Evolutionary conservation across 2,113 vertebrate genomes (phyloP).

Genomic region (Phyllostomus discolor): DNA sequence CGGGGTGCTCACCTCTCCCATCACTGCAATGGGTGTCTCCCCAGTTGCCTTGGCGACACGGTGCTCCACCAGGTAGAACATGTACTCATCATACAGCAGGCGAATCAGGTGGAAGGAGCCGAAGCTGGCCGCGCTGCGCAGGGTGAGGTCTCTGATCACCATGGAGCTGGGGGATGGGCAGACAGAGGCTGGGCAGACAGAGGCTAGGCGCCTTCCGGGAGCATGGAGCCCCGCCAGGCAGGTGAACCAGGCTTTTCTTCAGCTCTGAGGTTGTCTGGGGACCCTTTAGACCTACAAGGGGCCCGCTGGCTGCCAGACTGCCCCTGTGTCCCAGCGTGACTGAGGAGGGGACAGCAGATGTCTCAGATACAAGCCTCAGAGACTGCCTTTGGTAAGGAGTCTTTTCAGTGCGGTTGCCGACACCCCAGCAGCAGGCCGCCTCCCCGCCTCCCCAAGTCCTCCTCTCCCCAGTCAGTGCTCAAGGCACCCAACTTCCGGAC

Average conservation of each 20-base stretch:
- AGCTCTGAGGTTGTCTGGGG: background rate
- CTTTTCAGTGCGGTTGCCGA: background rate
- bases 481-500: background rate
- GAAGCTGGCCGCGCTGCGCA: slow-evolving; percentile 96
- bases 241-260: background rate
- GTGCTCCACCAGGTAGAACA: slow-evolving; percentile 99
- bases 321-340: background rate
- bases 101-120: slow-evolving; percentile 98
- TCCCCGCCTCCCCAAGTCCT: background rate
- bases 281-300: background rate
- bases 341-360: background rate
- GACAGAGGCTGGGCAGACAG: rapidly evolving
- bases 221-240: background rate
- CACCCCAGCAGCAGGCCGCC: background rate
- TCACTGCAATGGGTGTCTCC: slow-evolving; percentile 96
- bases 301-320: background rate
- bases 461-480: background rate
- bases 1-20: slow-evolving; percentile 91
- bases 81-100: slow-evolving; percentile 97
- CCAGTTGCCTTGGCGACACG: slow-evolving; percentile 95
- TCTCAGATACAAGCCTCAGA: background rate
- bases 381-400: background rate
- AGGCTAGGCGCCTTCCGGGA: rapidly evolving
- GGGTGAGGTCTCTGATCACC: slow-evolving; percentile 98
- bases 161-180: slow-evolving; percentile 87